Conservation (phyloP, 2,888 invertebrate genomes). For the Drosophila kambysellisi region DNA sequence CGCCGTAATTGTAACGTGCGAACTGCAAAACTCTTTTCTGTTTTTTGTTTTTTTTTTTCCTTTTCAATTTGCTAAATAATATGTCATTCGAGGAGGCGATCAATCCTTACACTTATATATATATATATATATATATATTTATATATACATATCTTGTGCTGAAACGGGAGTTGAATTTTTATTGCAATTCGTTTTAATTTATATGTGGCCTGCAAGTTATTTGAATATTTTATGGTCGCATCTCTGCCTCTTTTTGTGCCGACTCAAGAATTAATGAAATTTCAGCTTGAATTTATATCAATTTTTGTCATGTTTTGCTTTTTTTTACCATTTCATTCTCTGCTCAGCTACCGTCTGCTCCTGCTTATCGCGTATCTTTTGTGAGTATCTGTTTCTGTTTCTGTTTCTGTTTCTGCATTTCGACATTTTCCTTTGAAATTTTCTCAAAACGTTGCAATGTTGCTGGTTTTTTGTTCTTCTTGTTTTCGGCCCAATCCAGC, state of each 20-base stretch:
- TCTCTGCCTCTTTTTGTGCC: conserved; percentile 31
- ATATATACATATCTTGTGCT: conserved; percentile 14
- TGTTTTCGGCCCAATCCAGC: conserved; percentile 18
- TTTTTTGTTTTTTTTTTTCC: conserved; percentile 17
- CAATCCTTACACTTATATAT: conserved; percentile 61
- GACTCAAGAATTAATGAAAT: conserved; percentile 55
- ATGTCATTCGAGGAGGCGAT: conserved; percentile 76
- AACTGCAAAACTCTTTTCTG: conserved; percentile 55
- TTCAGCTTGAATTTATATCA: conserved; percentile 58
- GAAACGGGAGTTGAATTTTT: conserved; percentile 77
- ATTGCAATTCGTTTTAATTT: conserved; percentile 76
- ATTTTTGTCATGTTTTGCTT: conserved; percentile 24
- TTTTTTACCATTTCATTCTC: conserved; percentile 4
- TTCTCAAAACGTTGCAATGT: conserved; percentile 41
- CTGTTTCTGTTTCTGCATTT: conserved; percentile 43
- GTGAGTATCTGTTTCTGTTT: conserved; percentile 33
- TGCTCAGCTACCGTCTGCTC: conserved; percentile 20
- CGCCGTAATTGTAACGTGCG: conserved; percentile 75
- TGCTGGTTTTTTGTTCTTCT: neutral
- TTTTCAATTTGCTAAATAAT: conserved; percentile 76
- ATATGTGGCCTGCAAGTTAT: conserved; percentile 52
- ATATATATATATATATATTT: conserved; percentile 6
- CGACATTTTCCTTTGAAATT: conserved; percentile 70
- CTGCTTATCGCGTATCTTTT: conserved; percentile 29
- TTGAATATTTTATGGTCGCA: conserved; percentile 59